Base-by-base conservation (phyloP, 1,140 invertebrate species). In the Lepeophtheirus salmonis region DNA sequence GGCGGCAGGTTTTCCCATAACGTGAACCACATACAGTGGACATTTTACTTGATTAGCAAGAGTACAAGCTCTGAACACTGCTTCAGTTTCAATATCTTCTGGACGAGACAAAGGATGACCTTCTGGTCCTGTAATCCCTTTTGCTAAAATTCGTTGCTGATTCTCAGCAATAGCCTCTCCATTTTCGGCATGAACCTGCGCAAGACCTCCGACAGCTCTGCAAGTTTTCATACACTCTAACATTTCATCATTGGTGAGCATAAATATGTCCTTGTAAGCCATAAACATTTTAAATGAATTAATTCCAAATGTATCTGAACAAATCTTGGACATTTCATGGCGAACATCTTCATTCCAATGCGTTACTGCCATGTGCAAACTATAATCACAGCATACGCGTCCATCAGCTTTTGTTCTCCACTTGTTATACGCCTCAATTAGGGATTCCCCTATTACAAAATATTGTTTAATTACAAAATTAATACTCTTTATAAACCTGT, bases 221-320 rank as follows among this genome's bases (percentile, higher is more conserved):
- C 63, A 67, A 4, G 26, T 61, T 53, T 86, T 82, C 67, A 97
- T 88, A 1, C 80, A 79, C 63, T 83, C 79, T 67, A 90, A 86
- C 10, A 99, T 72, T 62, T 97, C 88, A 20, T 80, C 74, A 71
- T 99, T 95, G 63, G 80, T 77, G n/a, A 99, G 73, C 86, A 95
- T 92, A 68, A 83, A 86, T 0, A 79, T 69, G 67, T 88, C 88
- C 67, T 84, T 86, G 70, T 97, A 97, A 0, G 92, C 91, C 86
- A 98, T 92, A 72, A 96, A 98, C 78, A 91, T 83, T 75, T 98
- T 98, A 73, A 97, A 98, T 0, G 92, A 96, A 72, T 96, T 97
- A 24, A 99, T 76, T 1, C 95, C 92, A 73, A 83, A 78, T 50
- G 84, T 77, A 55, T 80, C 78, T 63, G 30, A 52, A 17, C 18